Conservation (phyloP, 2,888 invertebrate genomes). For the Empis stercorea region DNA sequence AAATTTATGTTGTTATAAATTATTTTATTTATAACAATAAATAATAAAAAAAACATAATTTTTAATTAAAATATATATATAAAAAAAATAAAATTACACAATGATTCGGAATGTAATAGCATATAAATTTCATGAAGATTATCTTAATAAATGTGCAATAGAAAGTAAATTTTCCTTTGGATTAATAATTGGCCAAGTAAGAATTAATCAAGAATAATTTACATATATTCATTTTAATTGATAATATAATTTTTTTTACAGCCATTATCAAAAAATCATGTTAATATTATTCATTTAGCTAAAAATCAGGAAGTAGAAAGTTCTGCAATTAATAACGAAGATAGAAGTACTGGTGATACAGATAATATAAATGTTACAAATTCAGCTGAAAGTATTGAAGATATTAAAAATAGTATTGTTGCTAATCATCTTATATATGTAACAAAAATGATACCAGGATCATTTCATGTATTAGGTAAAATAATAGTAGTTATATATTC, state of each 20-base stretch:
- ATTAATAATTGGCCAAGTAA: slow-evolving; percentile 70
- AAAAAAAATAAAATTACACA: background rate
- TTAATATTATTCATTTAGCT: slow-evolving; percentile 67
- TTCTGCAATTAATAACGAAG: slow-evolving; percentile 21
- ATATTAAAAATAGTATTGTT: slow-evolving; percentile 23
- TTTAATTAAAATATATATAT: background rate
- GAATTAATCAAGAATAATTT: slow-evolving; percentile 11
- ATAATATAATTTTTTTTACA: slow-evolving; percentile 10
- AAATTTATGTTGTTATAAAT: too few species aligned
- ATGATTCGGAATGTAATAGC: slow-evolving; percentile 49
- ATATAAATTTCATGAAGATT: slow-evolving; percentile 53
- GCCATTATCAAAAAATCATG: slow-evolving; percentile 47
- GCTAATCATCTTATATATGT: slow-evolving; percentile 69
- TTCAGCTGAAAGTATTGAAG: slow-evolving; percentile 18
- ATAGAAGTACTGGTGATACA: slow-evolving; percentile 14
- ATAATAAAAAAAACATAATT: too few species aligned
- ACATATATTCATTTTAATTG: background rate
- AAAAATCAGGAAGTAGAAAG: slow-evolving; percentile 46
- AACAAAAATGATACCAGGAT: slow-evolving; percentile 81
- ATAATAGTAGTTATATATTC: slow-evolving; percentile 14
- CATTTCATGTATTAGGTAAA: slow-evolving; percentile 66
- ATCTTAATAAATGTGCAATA: slow-evolving; percentile 50
- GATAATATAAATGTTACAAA: slow-evolving; percentile 18
- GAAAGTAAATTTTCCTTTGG: slow-evolving; percentile 55
- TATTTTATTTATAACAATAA: too few species aligned